Base-by-base conservation (phyloP, 2,888 invertebrate species). In the Ecliptopera silaceata region DNA sequence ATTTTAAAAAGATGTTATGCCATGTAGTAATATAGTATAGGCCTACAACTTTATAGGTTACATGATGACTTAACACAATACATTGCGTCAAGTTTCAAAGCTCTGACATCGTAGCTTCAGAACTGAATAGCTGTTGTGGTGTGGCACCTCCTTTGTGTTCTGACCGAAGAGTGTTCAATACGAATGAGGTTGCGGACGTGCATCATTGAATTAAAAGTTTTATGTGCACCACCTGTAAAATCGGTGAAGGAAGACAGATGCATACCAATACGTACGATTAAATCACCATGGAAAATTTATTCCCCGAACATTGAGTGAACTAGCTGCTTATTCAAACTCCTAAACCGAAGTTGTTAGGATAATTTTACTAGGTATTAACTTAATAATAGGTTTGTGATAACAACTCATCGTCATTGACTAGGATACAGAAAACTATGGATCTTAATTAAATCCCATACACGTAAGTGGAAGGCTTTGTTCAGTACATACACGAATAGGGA, bases 281-380 rank as follows among this genome's bases (percentile, higher is more conserved):
- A 26, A 26, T 6, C 6, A 8, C 10, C 6, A 26, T 26, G 26
- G 26, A 8, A 8, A 8, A 8, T 26, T 6, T 26, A 26, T 26
- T 1, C 0, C 1, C 26, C 26, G 26, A 26, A 26, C 10, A 1
- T 26, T 1, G 26, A 39, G 49, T 52, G 45, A 31, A 18, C 39
- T 39, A 39, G 29, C 45, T 45, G 48, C 26, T 5, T 2, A 18
- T 32, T 18, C 5, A n/a, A 10, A 17, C 17, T 26, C 6, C 4
- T 2, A 45, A 18, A 38, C 41, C 38, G 41, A 44, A 54, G 49
- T 49, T 54, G n/a, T n/a, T n/a, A n/a, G n/a, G n/a, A n/a, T n/a
- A n/a, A n/a, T n/a, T n/a, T n/a, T n/a, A n/a, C 41, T 42, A 49
- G 42, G 49, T 59, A 18, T 42, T 43, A 49, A n/a, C 42, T 38